These are phyloP conservation scores for Drosophila nigricruria DNA, from an alignment of 2,888 invertebrate genomes.

Conservation along the genomic window DNA sequence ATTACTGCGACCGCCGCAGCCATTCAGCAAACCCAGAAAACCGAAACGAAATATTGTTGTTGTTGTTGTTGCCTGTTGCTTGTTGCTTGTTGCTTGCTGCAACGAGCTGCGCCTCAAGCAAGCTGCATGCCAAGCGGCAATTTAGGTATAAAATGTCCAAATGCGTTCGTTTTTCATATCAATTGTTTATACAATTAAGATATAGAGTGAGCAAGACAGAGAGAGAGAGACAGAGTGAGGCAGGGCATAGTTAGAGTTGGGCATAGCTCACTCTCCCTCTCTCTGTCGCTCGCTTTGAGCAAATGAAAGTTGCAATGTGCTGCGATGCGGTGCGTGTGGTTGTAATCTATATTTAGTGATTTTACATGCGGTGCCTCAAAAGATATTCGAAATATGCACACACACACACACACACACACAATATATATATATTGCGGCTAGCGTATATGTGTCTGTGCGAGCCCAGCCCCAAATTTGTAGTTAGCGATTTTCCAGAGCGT, in stretches of 20 bases:
- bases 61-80: constrained; percentile 13
- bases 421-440: neutral
- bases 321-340: constrained; percentile 81
- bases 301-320: constrained; percentile 79
- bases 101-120: constrained; percentile 52
- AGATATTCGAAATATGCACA: constrained; percentile 74
- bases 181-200: constrained; percentile 74
- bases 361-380: constrained; percentile 76
- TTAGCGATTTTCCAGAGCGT: constrained; percentile 72
- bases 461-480: constrained; percentile 63
- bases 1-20: constrained; percentile 66
- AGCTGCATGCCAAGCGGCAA: constrained; percentile 70
- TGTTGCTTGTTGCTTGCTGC: constrained; percentile 19
- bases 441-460: constrained; percentile 11
- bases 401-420: neutral
- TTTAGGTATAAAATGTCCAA: constrained; percentile 80
- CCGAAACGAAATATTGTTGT: constrained; percentile 67
- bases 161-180: constrained; percentile 72
- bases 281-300: constrained; percentile 10
- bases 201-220: constrained; percentile 8
- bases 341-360: constrained; percentile 82
- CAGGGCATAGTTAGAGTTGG: constrained; percentile 3
- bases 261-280: neutral
- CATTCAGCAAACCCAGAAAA: constrained; percentile 77
- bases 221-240: neutral